These are phyloP conservation scores for Brachyhypopomus gauderio DNA, from an alignment of 2,113 vertebrate species.

Conservation along the genomic window DNA sequence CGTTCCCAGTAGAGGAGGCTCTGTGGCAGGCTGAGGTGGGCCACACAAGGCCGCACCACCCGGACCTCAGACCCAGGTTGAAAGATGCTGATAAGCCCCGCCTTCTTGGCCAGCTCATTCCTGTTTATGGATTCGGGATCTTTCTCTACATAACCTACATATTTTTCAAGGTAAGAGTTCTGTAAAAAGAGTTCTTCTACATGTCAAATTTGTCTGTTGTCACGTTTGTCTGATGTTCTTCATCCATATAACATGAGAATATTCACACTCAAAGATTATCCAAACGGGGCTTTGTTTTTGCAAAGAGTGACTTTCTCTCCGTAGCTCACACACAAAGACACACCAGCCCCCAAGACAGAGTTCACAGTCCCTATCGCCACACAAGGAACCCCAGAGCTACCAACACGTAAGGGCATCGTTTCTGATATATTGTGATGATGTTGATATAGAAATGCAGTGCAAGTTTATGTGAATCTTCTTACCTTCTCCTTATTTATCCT, in stretches of 20 bases:
- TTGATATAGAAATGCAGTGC: not conserved
- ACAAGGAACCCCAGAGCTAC: slow-evolving; percentile 70
- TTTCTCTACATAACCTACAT: slow-evolving; percentile 94
- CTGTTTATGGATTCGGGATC: slow-evolving; percentile 95
- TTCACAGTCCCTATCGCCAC: slow-evolving; percentile 60
- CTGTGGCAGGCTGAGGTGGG: slow-evolving; percentile 65
- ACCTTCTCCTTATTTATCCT: not conserved
- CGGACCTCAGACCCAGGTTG: slow-evolving; percentile 80
- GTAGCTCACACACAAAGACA: slow-evolving; percentile 45
- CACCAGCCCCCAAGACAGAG: slow-evolving; percentile 59
- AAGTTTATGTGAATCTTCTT: not conserved
- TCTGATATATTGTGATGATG: not conserved
- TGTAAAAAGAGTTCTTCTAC: not conserved
- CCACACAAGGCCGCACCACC: slow-evolving; percentile 76
- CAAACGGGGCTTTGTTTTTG: not conserved
- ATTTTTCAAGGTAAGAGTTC: slow-evolving; percentile 85
- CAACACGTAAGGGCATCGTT: slow-evolving; percentile 75
- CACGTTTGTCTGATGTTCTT: too few relatives aligned
- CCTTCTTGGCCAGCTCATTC: slow-evolving; percentile 89
- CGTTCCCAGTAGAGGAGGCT: slow-evolving; percentile 64
- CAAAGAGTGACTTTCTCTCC: not conserved
- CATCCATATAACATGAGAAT: too few relatives aligned
- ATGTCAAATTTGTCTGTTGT: not conserved
- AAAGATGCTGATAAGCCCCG: slow-evolving; percentile 79
- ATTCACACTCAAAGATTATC: not conserved